Conservation (phyloP, 53 echinoderm and acorn worm species). For the Holothuria scabra region DNA sequence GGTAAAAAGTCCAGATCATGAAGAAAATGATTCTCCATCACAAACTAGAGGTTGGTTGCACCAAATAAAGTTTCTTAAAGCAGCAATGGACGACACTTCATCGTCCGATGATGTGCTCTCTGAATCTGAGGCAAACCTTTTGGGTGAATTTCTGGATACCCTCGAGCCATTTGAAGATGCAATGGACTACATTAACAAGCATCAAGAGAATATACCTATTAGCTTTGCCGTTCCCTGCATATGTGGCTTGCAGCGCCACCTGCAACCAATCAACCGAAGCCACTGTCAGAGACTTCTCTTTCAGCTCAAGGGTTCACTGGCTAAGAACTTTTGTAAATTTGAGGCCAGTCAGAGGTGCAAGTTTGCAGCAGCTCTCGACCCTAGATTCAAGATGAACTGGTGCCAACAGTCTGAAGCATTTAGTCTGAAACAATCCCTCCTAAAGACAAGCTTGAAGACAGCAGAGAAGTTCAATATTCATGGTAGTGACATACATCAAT, state of each 20-base stretch:
- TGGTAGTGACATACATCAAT: background rate
- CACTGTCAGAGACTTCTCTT: constrained; percentile 28
- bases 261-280: constrained; percentile 16
- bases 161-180: constrained; percentile 60
- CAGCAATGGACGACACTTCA: background rate
- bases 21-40: background rate
- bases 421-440: constrained; percentile 23
- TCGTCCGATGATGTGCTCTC: background rate
- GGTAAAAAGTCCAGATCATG: background rate
- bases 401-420: constrained; percentile 29
- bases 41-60: constrained; percentile 18
- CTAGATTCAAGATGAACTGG: constrained; percentile 50
- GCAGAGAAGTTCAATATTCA: constrained; percentile 22
- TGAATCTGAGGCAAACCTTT: constrained; percentile 5
- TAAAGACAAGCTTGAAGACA: constrained; percentile 21
- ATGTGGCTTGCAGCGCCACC: constrained; percentile 52
- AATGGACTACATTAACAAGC: constrained; percentile 50
- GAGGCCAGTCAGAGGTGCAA: constrained; percentile 34
- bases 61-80: constrained; percentile 37
- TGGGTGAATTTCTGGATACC: constrained; percentile 40
- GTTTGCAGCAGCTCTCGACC: constrained; percentile 48
- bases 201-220: constrained; percentile 25
- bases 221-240: constrained; percentile 57
- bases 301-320: constrained; percentile 37
- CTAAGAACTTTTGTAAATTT: constrained; percentile 28